Percentiles rank a stretch among this genome's conserved stretches.
Evolutionary conservation across 1,140 invertebrate genomes (phyloP).

Genomic region (Rhyzopertha dominica): DNA sequence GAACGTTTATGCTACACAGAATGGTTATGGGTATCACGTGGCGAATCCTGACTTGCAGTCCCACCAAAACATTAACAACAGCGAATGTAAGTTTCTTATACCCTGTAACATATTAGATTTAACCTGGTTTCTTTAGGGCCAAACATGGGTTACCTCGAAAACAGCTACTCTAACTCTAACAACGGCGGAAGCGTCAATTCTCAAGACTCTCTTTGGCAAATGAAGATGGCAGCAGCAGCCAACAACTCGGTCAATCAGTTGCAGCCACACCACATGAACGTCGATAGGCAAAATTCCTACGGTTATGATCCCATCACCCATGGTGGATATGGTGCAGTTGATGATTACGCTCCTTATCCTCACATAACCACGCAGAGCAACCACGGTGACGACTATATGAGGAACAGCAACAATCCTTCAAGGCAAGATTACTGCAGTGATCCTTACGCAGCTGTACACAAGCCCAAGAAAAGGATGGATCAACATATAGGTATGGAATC

Average conservation of each 20-base stretch:
- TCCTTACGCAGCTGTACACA: conserved; percentile 79
- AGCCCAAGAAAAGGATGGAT: conserved; percentile 76
- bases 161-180: conserved; percentile 87
- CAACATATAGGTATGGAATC: conserved; percentile 78
- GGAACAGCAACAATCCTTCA: conserved; percentile 71
- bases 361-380: conserved; percentile 63
- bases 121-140: conserved; percentile 55
- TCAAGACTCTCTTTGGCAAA: conserved; percentile 91
- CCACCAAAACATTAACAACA: conserved; percentile 63
- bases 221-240: conserved; percentile 72
- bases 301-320: conserved; percentile 74
- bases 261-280: conserved; percentile 52
- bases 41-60: conserved; percentile 48
- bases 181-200: conserved; percentile 90
- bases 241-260: conserved; percentile 55
- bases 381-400: conserved; percentile 61
- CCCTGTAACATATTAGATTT: conserved; percentile 5
- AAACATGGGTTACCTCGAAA: conserved; percentile 84
- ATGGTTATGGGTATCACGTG: conserved; percentile 77
- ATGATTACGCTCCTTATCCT: conserved; percentile 81
- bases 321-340: conserved; percentile 74
- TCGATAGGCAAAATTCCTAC: conserved; percentile 59
- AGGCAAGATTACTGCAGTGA: conserved; percentile 80
- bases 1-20: conserved; percentile 72
- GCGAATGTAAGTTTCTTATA: conserved; percentile 61